Base-by-base conservation (phyloP, 2,888 invertebrate genomes). In the Andrena bucephala region DNA sequence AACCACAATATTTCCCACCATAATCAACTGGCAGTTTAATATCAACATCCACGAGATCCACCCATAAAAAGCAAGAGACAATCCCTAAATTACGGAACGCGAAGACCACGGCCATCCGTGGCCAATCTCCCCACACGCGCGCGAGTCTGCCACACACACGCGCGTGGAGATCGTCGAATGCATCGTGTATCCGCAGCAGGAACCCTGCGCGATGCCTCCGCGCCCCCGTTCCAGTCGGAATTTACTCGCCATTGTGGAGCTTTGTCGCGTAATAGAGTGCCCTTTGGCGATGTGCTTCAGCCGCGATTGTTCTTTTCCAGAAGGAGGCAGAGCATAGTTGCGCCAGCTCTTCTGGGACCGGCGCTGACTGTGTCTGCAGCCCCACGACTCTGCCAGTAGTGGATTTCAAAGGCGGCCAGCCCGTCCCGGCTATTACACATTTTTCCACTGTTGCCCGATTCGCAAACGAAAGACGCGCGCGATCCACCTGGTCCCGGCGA, bases 351-450 rank as follows among this genome's bases (percentile, higher is more conserved):
- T 3, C 24, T 24, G 54, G 54, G 24, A 63, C 27, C 27, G 57
- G 33, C 42, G 27, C 24, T 8, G 27, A 33, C 62, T 33, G 13
- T 20, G 27, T 20, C 42, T 42, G 42, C 57, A 57, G 57, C 33
- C 13, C 48, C 31, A 16, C 54, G 20, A 31, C 60, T 6, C 24
- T 8, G 63, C 50, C 67, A 71, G 79, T 80, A 65, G 78, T 69
- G 71, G 36, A 76, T 83, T 87, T 89, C 85, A 87, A 88, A 89
- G 85, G 85, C 71, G 71, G 48, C 67, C 73, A 57, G 65, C n/a
- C 63, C 52, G 57, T 20, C 36, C 54, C 60, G 20, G 29, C 71
- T 80, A 84, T 81, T 81, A 77, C 77, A 84, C 75, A 81, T 82
- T 82, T 85, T 85, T 85, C 78, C 65, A 62, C 67, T 70, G 79